These are phyloP conservation scores for Taeniopygia guttata DNA, from an alignment of 2,797 vertebrate genomes.

Conservation along the genomic window DNA sequence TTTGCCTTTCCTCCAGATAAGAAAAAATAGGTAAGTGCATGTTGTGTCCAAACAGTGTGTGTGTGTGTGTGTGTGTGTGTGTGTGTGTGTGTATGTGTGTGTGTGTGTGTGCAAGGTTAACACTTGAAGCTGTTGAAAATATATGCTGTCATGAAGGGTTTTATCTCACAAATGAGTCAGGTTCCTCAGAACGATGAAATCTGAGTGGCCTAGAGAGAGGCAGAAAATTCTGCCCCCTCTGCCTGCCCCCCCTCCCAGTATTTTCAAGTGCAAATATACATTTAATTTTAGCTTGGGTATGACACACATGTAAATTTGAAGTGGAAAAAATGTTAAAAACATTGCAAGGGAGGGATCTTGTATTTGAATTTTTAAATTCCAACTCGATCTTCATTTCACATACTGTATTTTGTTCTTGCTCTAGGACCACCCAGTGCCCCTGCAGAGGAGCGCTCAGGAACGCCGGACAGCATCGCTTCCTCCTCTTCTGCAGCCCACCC, in stretches of 20 bases:
- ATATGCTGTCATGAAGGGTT: background rate
- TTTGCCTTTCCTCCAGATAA: background rate
- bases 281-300: background rate
- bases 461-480: slow-evolving; percentile 95
- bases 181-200: background rate
- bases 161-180: background rate
- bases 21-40: background rate
- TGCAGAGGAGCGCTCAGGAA: slow-evolving; percentile 92
- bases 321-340: background rate
- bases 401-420: background rate
- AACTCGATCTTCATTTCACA: background rate
- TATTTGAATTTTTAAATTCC: background rate
- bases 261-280: background rate
- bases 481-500: slow-evolving; percentile 92
- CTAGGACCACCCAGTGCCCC: slow-evolving; percentile 85
- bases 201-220: background rate
- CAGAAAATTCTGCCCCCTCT: background rate
- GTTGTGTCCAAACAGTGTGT: background rate
- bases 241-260: accelerated
- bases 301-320: background rate
- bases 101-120: background rate
- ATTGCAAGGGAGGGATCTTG: background rate
- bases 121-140: background rate
- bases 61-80: background rate
- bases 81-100: too few relatives aligned